These are phyloP conservation scores for Leucoraja erinaceus DNA, from an alignment of 2,113 vertebrate species.

Conservation along the genomic window DNA sequence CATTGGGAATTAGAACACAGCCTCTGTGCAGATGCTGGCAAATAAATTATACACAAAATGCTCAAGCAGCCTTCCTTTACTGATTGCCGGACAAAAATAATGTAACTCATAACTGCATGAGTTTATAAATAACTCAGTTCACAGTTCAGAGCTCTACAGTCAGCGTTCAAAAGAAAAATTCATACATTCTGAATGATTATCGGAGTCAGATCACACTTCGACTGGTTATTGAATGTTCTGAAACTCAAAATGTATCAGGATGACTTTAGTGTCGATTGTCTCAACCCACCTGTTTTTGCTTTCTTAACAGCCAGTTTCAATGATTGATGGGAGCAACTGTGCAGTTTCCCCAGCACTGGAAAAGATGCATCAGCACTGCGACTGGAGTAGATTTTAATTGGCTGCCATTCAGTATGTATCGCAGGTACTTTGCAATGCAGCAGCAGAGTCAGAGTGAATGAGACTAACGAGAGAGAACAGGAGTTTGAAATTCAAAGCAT, in stretches of 20 bases:
- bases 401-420: neutral
- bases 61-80: neutral
- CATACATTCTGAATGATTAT: neutral
- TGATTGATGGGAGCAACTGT: conserved; percentile 24
- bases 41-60: neutral
- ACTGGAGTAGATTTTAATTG: neutral
- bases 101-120: neutral
- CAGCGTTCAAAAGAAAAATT: neutral
- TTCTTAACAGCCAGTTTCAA: neutral
- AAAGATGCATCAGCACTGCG: neutral
- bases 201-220: neutral
- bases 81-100: conserved; percentile 11
- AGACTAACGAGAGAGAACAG: neutral
- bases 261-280: neutral
- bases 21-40: neutral
- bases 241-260: neutral
- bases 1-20: neutral
- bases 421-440: neutral
- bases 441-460: neutral
- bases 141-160: neutral
- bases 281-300: neutral
- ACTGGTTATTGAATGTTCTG: neutral
- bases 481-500: neutral
- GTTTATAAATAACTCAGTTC: conserved; percentile 31
- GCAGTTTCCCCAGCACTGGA: neutral